Base-by-base conservation (phyloP, 2,888 invertebrate species). In the Latrodectus elegans region DNA sequence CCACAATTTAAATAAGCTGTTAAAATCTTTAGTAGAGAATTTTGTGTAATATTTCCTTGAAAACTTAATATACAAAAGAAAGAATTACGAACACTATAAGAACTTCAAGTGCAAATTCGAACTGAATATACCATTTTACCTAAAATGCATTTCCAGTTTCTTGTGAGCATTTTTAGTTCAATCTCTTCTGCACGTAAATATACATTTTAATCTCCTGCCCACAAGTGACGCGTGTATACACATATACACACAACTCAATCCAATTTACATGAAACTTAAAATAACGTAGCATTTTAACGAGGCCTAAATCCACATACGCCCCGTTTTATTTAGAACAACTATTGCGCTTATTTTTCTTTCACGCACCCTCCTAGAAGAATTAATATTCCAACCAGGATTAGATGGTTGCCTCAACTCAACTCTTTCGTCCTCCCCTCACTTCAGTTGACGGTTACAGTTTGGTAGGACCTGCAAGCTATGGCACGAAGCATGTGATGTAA, bases 231-330 rank as follows among this genome's bases (percentile, higher is more conserved):
- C 26, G 67, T 26, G 67, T 68, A 52, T 52, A 1, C 8, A 17
- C 11, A 73, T 38, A 6, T 4, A 38, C 38, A 38, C 38, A 38
- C 38, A 38, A 38, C 38, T 38, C 38, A 38, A n/a, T 52, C 53
- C 55, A 55, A 70, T 68, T 78, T 70, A 70, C 68, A 78, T 70
- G 22, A 55, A 38, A 26, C 78, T 49, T 72, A 60, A 83, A 83
- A 83, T 70, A 83, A 83, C 67, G 75, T 55, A 60, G 75, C 67
- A 83, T 17, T 75, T 83, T 75, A 83, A 83, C 72, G 82, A 83
- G 82, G 55, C 55, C 60, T 75, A 83, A 83, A 75, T 68, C 82
- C 49, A 83, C 55, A 70, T 65, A 75, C 82, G 82, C 82, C 82
- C 75, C 68, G 26, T 83, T 83, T 83, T 83, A 83, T 75, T 83